phyloP scores from a whole-genome alignment of 2,888 invertebrate species.

The Lutraria lutraria region DNA sequence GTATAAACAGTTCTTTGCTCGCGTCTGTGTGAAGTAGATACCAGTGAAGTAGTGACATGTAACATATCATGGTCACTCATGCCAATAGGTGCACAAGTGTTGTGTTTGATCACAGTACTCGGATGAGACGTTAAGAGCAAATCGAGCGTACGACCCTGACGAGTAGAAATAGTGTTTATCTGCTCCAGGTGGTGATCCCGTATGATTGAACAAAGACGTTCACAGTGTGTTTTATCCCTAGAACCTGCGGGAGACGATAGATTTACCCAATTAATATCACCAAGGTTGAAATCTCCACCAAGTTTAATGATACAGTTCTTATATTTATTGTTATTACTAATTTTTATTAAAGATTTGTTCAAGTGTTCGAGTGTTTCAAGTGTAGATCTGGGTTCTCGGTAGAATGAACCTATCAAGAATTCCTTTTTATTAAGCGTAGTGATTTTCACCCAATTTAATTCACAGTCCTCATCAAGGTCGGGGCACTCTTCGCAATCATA shows the following conservation, averaged over 20 bases:
- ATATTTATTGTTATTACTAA: not conserved
- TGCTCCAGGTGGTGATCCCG: constrained; percentile 26
- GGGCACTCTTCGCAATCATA: constrained; percentile 42
- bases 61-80: too few relatives aligned
- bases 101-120: too few relatives aligned
- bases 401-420: constrained; percentile 40
- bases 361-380: constrained; percentile 34
- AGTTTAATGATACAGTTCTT: constrained; percentile 32
- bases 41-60: constrained; percentile 5
- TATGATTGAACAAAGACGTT: constrained; percentile 12
- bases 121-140: too few relatives aligned
- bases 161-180: constrained; percentile 41
- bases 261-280: constrained; percentile 47
- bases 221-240: constrained; percentile 49
- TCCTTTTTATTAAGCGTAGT: constrained; percentile 15
- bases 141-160: constrained; percentile 36
- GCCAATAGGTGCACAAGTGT: too few relatives aligned
- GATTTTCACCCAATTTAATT: constrained; percentile 54
- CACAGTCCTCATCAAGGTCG: constrained; percentile 45
- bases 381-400: constrained; percentile 44
- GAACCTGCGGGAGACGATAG: constrained; percentile 31
- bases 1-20: constrained; percentile 30
- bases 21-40: constrained; percentile 17
- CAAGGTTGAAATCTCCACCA: too few relatives aligned
- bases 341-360: constrained; percentile 31